Base-by-base conservation (phyloP, 2,888 invertebrate species). In the Agriotes lineatus region DNA sequence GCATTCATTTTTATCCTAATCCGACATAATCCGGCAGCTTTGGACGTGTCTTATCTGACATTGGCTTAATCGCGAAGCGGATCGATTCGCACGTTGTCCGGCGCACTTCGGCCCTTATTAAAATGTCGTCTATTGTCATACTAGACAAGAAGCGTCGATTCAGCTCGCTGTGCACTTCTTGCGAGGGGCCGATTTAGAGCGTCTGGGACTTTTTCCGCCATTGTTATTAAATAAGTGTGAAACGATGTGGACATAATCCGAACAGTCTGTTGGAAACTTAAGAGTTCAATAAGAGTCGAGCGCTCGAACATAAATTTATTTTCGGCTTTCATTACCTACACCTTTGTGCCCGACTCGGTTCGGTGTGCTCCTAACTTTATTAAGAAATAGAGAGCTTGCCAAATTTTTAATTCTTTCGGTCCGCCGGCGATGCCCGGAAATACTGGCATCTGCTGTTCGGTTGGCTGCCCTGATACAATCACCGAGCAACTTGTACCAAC, bases 161-260 rank as follows among this genome's bases (percentile, higher is more conserved):
- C 45, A 56, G 33, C 63, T 54, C 30, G 35, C 18, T 63, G 68
- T 58, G 50, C 68, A 42, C 37, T 68, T 58, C 58, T 50, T 63
- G 48, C 33, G 18, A 6, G 54, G 44, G 57, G 71, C 62, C 63
- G 75, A 74, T 77, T 77, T 74, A 68, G 68, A 75, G 73, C 75
- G 75, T 68, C 73, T 75, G 61, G 48, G 71, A 76, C 74, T 78
- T 76, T 75, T 77, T 75, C 76, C 75, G 69, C 72, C 76, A 79
- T 78, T 81, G 79, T 81, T 82, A 82, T 81, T 82, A 81, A 81
- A 82, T 81, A 80, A 80, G 78, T 79, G 81, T 81, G 80, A 80
- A 80, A 76, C 81, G 80, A 78, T 76, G 79, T 77, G 79, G 68
- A 77, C 62, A 73, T 82, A 81, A 81, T 80, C 75, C 76, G 74